A percentile compares a stretch with the other conserved stretches of the same genome.
Evolutionary conservation across 2,797 vertebrate species (phyloP).

Genomic region (Labeo calbasu): DNA sequence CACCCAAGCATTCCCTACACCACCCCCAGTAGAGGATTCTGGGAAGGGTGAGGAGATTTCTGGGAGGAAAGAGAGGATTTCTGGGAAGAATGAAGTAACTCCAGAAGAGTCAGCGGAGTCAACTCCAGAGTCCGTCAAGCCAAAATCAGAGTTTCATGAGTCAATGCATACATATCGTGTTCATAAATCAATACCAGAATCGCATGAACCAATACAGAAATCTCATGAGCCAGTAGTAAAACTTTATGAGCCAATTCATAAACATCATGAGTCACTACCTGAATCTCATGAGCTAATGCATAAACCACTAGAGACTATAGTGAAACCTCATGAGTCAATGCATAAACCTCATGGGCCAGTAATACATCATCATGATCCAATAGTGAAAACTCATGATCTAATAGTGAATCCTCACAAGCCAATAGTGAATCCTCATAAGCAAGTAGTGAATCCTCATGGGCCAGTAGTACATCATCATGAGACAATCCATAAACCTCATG

Average conservation of each 20-base stretch:
- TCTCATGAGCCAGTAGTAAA: background rate
- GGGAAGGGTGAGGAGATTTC: conserved; percentile 23
- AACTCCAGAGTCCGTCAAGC: background rate
- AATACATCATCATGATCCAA: background rate
- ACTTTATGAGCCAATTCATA: background rate
- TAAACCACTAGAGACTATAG: background rate
- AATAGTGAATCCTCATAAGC: background rate
- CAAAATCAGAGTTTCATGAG: background rate
- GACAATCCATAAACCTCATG: background rate
- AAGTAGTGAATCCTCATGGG: too few relatives aligned
- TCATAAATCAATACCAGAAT: background rate
- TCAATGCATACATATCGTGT: background rate
- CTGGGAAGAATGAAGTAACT: background rate
- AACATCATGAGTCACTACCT: background rate
- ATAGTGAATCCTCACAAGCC: background rate
- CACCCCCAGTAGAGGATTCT: conserved; percentile 33
- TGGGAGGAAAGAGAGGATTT: conserved; percentile 5
- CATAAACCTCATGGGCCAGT: background rate
- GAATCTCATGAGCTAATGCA: too few relatives aligned
- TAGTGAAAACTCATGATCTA: background rate
- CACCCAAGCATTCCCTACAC: conserved; percentile 9
- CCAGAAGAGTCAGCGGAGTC: background rate
- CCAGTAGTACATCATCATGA: background rate
- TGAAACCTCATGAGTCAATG: background rate
- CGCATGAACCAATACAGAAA: background rate